Conservation (phyloP, 2,113 vertebrate genomes). For the Corydoras maculifer region DNA sequence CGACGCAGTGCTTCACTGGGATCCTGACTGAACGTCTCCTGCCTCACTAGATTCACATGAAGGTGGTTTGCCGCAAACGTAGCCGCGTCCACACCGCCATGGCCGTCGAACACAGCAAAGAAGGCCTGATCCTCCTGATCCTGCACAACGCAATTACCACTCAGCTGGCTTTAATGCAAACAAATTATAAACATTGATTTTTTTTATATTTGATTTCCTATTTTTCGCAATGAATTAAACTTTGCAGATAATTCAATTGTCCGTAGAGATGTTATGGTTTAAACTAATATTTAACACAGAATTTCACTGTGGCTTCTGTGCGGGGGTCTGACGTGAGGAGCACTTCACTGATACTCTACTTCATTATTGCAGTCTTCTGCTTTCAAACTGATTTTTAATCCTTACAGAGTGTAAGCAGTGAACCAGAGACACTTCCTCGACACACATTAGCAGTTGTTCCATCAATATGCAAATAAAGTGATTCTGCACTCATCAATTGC, state of each 20-base stretch:
- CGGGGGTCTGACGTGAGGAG: no score
- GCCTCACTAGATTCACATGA: constrained; percentile 86
- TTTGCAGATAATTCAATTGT: no score
- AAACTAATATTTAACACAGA: no score
- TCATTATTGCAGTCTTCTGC: no score
- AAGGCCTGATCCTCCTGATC: constrained; percentile 96
- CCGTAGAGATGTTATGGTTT: no score
- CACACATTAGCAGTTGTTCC: not conserved
- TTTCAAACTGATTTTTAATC: not conserved
- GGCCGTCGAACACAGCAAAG: constrained; percentile 94
- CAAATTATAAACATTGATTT: no score
- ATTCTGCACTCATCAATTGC: constrained; percentile 11
- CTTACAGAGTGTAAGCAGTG: not conserved
- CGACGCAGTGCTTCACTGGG: constrained; percentile 79
- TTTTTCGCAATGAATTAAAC: no score
- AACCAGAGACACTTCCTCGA: not conserved
- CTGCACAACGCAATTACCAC: constrained; percentile 53
- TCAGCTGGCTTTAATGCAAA: no score
- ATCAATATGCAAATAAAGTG: constrained; percentile 28
- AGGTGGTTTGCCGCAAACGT: constrained; percentile 93
- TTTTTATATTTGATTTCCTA: no score
- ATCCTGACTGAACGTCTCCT: constrained; percentile 85
- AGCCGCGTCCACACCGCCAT: constrained; percentile 92
- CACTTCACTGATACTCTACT: no score
- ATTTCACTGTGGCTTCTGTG: no score